Base-by-base conservation (phyloP, 1,140 invertebrate species). In the Schlechtendalia chinensis region DNA sequence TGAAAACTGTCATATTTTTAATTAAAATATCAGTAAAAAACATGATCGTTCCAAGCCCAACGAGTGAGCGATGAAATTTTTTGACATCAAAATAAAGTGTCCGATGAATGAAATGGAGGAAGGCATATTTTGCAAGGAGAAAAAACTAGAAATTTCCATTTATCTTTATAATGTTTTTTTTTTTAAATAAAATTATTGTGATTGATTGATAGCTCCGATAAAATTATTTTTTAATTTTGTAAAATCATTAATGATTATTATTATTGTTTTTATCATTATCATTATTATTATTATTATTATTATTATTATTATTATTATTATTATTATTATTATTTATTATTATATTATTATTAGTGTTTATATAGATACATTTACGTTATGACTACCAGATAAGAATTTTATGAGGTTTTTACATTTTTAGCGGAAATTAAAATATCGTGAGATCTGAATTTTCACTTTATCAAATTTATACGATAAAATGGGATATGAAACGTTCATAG, bases 1-100 rank as follows among this genome's bases (percentile, higher is more conserved):
- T 39, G 3, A 4, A 39, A 39, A 39, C 32, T 50, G 67, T 69
- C 45, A 50, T 5, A 53, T 71, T 71, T 53, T 53, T 71, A 71
- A 71, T 71, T 71, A 53, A 71, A 71, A 71, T 71, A 71, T 71
- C 24, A 10, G 67, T 53, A 1, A 4, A 53, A 8, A 53, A 24
- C 3, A 22, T 0, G 14, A 50, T 0, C 8, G 47, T 29, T 17
- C 1, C 67, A 5, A 5, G 32, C 8, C 45, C 45, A 45, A 50
- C 61, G 4, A 67, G 11, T 39, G 65, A n/a, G 17, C n/a, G 16
- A 14, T 53, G 24, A 71, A 53, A 53, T 71, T 10, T 39, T 39
- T 10, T 50, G 67, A 71, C 47, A 53, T 19, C 17, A 53, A 27
- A 27, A 71, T 29, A 29, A 17, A 19, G 17, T 16, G 24, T 53